phyloP scores from a whole-genome alignment of 1,140 invertebrate genomes.

The Linepithema humile region DNA sequence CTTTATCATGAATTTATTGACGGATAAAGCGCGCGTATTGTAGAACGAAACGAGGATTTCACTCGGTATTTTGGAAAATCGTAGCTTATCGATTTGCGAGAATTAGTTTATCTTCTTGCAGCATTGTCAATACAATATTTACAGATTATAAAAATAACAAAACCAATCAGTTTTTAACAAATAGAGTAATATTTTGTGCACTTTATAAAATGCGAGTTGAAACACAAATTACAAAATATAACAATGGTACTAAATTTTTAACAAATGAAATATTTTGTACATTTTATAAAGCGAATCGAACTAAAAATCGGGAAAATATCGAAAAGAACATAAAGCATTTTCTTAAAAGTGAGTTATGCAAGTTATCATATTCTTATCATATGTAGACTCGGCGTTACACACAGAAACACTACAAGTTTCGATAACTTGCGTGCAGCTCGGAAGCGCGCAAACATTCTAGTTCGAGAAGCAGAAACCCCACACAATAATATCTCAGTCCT shows the following conservation, averaged over 20 bases:
- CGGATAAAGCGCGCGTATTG: constrained; percentile 7
- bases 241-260: too few relatives aligned
- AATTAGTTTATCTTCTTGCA: neutral
- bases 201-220: neutral
- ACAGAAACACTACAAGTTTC: constrained; percentile 11
- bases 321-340: neutral
- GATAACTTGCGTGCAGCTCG: neutral
- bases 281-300: too few relatives aligned
- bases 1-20: constrained; percentile 43
- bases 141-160: too few relatives aligned
- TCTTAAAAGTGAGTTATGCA: constrained; percentile 14
- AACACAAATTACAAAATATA: too few relatives aligned
- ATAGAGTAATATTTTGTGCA: neutral
- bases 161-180: neutral
- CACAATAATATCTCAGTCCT: constrained; percentile 6
- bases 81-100: neutral
- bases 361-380: constrained; percentile 12
- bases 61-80: neutral
- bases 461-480: constrained; percentile 6
- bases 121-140: neutral
- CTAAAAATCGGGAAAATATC: neutral
- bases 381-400: neutral
- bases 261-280: too few relatives aligned
- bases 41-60: constrained; percentile 20
- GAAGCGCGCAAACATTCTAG: neutral